Evolutionary conservation across 2,888 invertebrate genomes (phyloP).

Genomic region (Leptinotarsa peninsularis): DNA sequence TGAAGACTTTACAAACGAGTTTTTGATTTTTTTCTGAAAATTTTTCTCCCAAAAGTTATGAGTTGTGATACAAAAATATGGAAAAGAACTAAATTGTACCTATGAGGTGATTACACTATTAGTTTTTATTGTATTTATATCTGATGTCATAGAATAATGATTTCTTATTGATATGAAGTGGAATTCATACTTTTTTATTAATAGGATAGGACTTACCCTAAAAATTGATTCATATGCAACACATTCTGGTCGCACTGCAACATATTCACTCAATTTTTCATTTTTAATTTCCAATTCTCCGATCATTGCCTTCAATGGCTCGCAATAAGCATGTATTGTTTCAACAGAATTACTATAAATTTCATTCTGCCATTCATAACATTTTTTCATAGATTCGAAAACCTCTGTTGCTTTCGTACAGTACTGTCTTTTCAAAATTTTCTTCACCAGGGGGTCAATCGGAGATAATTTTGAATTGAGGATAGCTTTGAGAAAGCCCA

Average conservation of each 20-base stretch:
- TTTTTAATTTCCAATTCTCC: constrained; percentile 51
- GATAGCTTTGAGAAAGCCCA: constrained; percentile 71
- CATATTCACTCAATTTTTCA: constrained; percentile 67
- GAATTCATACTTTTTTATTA: too few relatives aligned
- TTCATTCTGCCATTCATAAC: constrained; percentile 70
- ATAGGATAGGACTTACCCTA: constrained; percentile 65
- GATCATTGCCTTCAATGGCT: constrained; percentile 65
- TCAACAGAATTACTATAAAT: constrained; percentile 63
- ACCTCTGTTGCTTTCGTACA: constrained; percentile 76
- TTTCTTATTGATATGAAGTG: too few relatives aligned
- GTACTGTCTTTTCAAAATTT: constrained; percentile 78
- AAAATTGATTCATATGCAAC: constrained; percentile 69
- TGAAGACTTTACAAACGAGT: too few relatives aligned
- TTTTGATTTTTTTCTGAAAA: too few relatives aligned
- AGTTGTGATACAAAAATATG: too few relatives aligned
- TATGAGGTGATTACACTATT: too few relatives aligned
- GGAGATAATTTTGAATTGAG: constrained; percentile 74
- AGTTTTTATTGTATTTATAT: too few relatives aligned
- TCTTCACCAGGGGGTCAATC: constrained; percentile 88
- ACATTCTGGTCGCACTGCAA: constrained; percentile 70
- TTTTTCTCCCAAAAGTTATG: too few relatives aligned
- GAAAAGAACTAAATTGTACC: too few relatives aligned
- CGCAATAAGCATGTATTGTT: constrained; percentile 68
- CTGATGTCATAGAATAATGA: too few relatives aligned
- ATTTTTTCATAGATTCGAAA: constrained; percentile 70